Evolutionary conservation across 2,888 invertebrate species (phyloP), one percentile per base, ranked within the genome.

Genomic region (Dendrolimus pini): DNA sequence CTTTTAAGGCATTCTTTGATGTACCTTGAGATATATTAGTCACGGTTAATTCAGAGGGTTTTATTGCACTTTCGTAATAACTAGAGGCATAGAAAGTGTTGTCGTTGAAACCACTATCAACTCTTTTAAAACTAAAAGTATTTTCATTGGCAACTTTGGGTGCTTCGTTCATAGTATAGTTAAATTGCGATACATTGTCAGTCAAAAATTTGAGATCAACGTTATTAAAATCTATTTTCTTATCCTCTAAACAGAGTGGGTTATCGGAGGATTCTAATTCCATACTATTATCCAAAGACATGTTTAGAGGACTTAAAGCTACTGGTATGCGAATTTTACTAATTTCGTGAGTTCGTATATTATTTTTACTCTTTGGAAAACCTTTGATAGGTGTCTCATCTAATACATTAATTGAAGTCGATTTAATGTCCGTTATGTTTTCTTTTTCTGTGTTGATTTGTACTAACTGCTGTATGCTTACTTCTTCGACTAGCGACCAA

Each of bases 31-130:
- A 78, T 57, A 74, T 57, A 62, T 80, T 80, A 41, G 86, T 85
- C 54, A 88, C 80, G 41, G 89, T 89, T 63, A 89, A 65, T 69
- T 89, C 89, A n/a, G 89, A 89, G 52, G 88, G 88, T 73, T 88
- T 89, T 84, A 89, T 89, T 80, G 89, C 87, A 82, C 89, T 87
- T 71, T 89, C 88, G 59, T 89, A 89, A 64, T 89, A 89, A 78
- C 89, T 89, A 67, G 88, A 88, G 53, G 83, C 74, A 68, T 82
- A 88, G 60, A 86, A 88, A 7, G 87, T 88, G 55, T 87, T 84
- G 59, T 91, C 91, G 60, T 85, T 87, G 61, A 84, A 89, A 9
- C 90, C 91, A 63, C 90, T 91, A 60, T 89, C 88, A 13, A 85
- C 69, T 74, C 80, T 80, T 69, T 86, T 89, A 71, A 87, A 84